Conservation (phyloP, 2,113 vertebrate genomes). For the Anser brachyrhynchus region DNA sequence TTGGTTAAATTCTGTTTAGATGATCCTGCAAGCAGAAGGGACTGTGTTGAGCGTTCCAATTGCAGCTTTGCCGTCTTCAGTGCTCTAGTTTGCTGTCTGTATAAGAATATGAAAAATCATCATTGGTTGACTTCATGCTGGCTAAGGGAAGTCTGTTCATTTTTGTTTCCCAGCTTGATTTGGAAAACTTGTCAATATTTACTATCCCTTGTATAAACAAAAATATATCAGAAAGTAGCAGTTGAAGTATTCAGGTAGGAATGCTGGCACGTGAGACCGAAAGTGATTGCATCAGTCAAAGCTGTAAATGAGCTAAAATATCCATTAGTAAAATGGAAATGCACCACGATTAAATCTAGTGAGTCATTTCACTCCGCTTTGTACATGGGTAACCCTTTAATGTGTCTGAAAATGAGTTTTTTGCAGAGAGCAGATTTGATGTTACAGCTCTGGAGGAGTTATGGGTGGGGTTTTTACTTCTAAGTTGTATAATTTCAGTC, state of each 20-base stretch:
- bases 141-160: background rate
- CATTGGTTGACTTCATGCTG: background rate
- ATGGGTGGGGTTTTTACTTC: background rate
- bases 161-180: background rate
- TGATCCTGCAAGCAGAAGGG: background rate
- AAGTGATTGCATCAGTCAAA: background rate
- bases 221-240: background rate
- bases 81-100: background rate
- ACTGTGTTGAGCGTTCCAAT: background rate
- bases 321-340: background rate
- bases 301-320: background rate
- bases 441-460: background rate
- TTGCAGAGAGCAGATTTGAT: background rate
- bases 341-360: background rate
- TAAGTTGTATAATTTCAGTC: background rate
- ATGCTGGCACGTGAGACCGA: background rate
- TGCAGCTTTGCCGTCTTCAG: background rate
- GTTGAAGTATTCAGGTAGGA: background rate
- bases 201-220: background rate
- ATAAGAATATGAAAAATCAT: fast-evolving
- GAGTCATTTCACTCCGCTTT: background rate
- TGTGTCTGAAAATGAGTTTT: background rate
- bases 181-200: background rate
- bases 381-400: background rate
- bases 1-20: background rate